phyloP scores from a whole-genome alignment of 2,888 invertebrate species.

The Darwinula stevensoni region DNA sequence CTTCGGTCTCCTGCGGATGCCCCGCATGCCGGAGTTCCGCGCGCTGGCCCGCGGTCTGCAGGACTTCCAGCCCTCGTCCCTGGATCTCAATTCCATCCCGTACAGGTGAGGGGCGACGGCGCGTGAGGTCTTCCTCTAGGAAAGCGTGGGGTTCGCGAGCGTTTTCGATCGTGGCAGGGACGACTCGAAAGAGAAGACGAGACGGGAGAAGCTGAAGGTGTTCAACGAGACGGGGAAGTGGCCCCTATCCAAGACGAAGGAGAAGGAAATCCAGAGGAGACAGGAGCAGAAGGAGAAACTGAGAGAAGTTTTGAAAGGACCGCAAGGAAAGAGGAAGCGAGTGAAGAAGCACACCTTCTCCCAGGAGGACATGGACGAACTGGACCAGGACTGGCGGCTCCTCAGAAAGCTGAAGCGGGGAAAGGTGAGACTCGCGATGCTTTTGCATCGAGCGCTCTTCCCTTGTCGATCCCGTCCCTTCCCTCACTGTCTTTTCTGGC shows the following conservation, averaged over 20 bases:
- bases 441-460: not conserved
- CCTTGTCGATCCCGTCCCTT: too few relatives aligned
- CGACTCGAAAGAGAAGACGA: conserved; percentile 37
- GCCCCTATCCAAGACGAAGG: conserved; percentile 28
- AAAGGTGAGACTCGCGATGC: conserved; percentile 22
- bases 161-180: too few relatives aligned
- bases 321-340: conserved; percentile 18
- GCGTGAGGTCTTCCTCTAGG: too few relatives aligned
- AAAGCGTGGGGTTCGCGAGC: too few relatives aligned
- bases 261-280: conserved; percentile 30
- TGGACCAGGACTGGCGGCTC: conserved; percentile 39
- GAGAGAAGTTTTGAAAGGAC: conserved; percentile 14
- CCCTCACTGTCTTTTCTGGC: too few relatives aligned
- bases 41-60: conserved; percentile 23
- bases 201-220: conserved; percentile 35
- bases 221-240: conserved; percentile 42
- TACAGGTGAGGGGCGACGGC: conserved; percentile 21
- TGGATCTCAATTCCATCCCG: conserved; percentile 40
- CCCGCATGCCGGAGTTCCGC: conserved; percentile 81
- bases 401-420: conserved; percentile 60
- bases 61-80: conserved; percentile 24
- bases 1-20: conserved; percentile 67
- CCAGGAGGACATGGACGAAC: conserved; percentile 39
- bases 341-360: conserved; percentile 26
- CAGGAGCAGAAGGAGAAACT: conserved; percentile 28